These are phyloP conservation scores for Coregonus sp. DNA, from an alignment of 2,797 vertebrate genomes.

Conservation along the genomic window DNA sequence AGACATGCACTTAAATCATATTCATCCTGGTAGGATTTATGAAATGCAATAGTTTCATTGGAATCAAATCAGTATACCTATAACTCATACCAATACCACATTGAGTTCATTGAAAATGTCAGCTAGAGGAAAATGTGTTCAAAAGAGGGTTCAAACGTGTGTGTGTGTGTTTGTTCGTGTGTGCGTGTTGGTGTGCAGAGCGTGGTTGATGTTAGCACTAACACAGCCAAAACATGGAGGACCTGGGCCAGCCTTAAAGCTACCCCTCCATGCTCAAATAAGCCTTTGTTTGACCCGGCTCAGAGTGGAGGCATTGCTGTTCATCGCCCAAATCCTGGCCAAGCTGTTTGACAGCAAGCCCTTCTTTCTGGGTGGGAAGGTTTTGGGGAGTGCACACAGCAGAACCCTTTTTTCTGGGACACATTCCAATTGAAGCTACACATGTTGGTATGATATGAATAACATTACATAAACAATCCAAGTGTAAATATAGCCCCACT, in stretches of 20 bases:
- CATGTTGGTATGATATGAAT: not conserved
- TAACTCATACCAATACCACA: slow-evolving; percentile 23
- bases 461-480: not conserved
- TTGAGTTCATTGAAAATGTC: not conserved
- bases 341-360: slow-evolving; percentile 35
- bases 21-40: not conserved
- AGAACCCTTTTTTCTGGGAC: not conserved
- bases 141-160: not conserved
- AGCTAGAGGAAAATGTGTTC: not conserved
- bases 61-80: not conserved
- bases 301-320: not conserved
- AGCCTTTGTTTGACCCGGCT: slow-evolving; percentile 59
- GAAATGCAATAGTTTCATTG: slow-evolving; percentile 10
- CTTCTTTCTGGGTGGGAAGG: slow-evolving; percentile 38
- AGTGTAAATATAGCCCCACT: not conserved
- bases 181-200: slow-evolving; percentile 31
- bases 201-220: slow-evolving; percentile 28
- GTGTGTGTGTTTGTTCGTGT: slow-evolving; percentile 36
- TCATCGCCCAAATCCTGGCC: slow-evolving; percentile 43
- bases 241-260: slow-evolving; percentile 35
- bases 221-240: slow-evolving; percentile 43
- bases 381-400: slow-evolving; percentile 20
- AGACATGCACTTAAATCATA: not conserved
- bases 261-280: slow-evolving; percentile 36
- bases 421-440: not conserved